Conservation (phyloP, 2,888 invertebrate species). For the Melanostoma mellinum region DNA sequence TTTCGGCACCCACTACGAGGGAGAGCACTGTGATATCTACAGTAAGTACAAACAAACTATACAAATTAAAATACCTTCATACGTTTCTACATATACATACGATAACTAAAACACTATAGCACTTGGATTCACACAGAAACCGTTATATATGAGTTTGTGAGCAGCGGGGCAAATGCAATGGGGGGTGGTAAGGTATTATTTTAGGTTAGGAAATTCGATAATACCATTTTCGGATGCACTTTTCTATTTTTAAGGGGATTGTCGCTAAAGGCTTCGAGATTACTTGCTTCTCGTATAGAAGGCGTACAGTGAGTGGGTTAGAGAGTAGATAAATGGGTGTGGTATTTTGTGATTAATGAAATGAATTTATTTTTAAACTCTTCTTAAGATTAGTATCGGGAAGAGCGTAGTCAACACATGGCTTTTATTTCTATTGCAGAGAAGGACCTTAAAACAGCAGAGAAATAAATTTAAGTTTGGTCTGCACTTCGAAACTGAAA, state of each 20-base stretch:
- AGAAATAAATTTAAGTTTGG: too few relatives aligned
- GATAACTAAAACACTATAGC: background rate
- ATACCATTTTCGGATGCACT: conserved; percentile 44
- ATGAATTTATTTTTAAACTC: conserved; percentile 29
- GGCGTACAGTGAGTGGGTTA: conserved; percentile 14
- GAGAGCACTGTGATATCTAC: conserved; percentile 94
- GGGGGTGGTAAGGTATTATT: conserved; percentile 17
- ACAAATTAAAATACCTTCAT: background rate
- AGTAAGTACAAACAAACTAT: conserved; percentile 84
- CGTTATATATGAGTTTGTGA: background rate
- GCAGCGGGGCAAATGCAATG: conserved; percentile 3
- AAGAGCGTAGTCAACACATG: background rate
- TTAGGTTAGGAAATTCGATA: conserved; percentile 44
- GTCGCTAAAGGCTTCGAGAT: background rate
- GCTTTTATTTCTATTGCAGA: conserved; percentile 5
- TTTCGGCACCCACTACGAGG: conserved; percentile 95
- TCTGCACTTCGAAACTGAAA: background rate
- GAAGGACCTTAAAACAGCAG: too few relatives aligned
- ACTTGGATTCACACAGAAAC: conserved; percentile 24
- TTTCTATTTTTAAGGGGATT: conserved; percentile 22
- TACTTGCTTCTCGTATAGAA: background rate
- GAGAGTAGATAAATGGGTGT: conserved; percentile 24
- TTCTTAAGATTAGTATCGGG: conserved; percentile 8
- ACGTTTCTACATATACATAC: background rate
- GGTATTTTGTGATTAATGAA: conserved; percentile 37